Evolutionary conservation across 2,113 vertebrate species (phyloP), one percentile per base, ranked within the genome.

Genomic region (Cichladusa arquata): DNA sequence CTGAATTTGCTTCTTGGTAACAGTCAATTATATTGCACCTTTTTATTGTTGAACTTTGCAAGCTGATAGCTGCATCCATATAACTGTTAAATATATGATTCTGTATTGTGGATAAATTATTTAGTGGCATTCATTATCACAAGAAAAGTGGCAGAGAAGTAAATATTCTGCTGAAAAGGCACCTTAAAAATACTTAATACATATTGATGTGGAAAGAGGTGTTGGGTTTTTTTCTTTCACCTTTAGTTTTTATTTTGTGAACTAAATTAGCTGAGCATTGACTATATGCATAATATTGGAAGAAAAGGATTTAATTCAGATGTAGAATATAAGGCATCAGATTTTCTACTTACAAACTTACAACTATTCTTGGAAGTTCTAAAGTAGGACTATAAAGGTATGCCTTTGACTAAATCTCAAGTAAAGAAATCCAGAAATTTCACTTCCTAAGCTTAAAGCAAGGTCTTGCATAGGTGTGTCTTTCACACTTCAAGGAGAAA

Each of bases 91-190:
- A 4, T 81, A 5, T 69, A 40, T 6, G 8, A 4, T 38, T 64
- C 19, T 33, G n/a, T 91, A 70, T 8, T 0, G 0, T 53, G 33
- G 23, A 44, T 81, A 24, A 81, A 47, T 17, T 60, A 29, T 34
- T 53, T 42, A 67, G 38, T 50, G 26, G 33, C 44, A 45, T 40
- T 58, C 34, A 54, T 76, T 73, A 81, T 71, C 34, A 50, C 23
- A 66, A 60, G 29, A 20, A 38, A 88, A 71, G 57, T 82, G 25
- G 50, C 19, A 79, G 33, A 78, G 15, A 81, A 84, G 81, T 69
- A 42, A 69, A 73, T 60, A 36, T 14, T 24, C 10, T 73, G 19
- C 47, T 90, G 28, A 56, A 81, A 87, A 86, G 28, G 6, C 65
- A 57, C 14, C 31, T 86, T 70, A 14, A 86, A 73, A 82, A 86